Evolutionary conservation across 2,888 invertebrate genomes (phyloP).

Genomic region (Malthinus flaveolus): DNA sequence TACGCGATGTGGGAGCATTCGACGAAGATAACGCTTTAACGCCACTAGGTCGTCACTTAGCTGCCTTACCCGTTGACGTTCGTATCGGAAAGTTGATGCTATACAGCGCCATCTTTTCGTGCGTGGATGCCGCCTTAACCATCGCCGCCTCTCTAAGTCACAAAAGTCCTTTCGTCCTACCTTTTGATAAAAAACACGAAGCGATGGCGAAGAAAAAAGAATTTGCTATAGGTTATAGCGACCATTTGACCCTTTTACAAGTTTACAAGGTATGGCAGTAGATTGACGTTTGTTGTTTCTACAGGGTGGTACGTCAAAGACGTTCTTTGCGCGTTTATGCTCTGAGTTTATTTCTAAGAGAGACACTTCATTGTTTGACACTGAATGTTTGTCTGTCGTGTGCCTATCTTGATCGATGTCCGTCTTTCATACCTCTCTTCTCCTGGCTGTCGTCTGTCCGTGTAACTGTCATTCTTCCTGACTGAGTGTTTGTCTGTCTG

Average conservation of each 20-base stretch:
- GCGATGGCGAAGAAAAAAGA: conserved; percentile 73
- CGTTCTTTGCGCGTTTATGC: no score
- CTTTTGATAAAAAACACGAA: conserved; percentile 72
- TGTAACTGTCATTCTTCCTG: no score
- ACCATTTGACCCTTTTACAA: conserved; percentile 84
- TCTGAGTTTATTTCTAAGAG: no score
- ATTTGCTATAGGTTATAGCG: conserved; percentile 80
- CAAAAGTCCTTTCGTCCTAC: conserved; percentile 77
- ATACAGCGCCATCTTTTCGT: conserved; percentile 89
- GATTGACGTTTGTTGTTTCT: no score
- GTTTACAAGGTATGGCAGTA: conserved; percentile 72
- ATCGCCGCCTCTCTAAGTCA: conserved; percentile 84
- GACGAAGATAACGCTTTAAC: conserved; percentile 76
- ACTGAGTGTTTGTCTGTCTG: no score
- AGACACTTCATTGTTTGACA: no score
- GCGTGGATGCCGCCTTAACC: conserved; percentile 89
- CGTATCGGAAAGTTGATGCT: conserved; percentile 91
- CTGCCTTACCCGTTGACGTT: conserved; percentile 87
- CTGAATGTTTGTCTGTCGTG: no score
- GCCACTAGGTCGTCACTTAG: conserved; percentile 83
- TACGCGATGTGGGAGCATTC: conserved; percentile 80
- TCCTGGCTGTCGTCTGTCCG: no score
- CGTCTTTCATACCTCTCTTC: no score
- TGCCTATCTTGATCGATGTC: no score
- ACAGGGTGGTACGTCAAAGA: no score